phyloP scores from a whole-genome alignment of 2,113 vertebrate species.

The Hystrix cristata region DNA sequence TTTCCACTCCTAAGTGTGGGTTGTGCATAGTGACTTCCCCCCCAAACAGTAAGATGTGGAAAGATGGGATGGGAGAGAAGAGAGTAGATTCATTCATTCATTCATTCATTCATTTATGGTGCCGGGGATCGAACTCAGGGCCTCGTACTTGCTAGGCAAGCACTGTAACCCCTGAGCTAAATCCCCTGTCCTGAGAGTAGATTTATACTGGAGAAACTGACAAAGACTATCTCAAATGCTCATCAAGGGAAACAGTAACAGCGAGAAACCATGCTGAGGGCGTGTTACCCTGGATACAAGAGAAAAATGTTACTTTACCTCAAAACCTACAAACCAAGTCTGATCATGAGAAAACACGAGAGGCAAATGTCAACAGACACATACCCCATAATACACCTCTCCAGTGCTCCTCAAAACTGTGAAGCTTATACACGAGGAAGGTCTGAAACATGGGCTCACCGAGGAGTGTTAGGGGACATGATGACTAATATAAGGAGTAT shows the following conservation, averaged over 20 bases:
- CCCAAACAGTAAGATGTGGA: background rate
- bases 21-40: background rate
- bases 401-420: background rate
- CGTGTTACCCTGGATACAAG: background rate
- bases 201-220: background rate
- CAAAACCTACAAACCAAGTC: background rate
- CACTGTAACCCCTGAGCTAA: too few relatives aligned
- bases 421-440: background rate
- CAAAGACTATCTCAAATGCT: background rate
- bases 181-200: background rate
- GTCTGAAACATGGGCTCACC: background rate
- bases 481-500: background rate
- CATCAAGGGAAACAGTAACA: background rate
- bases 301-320: background rate
- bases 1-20: background rate
- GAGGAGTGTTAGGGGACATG: background rate
- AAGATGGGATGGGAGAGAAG: background rate
- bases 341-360: background rate
- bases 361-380: background rate
- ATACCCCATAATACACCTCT: background rate
- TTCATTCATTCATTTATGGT: too few relatives aligned
- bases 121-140: too few relatives aligned
- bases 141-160: too few relatives aligned
- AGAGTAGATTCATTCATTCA: background rate
- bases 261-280: background rate